Conservation (phyloP, 2,113 vertebrate species). For the Eublepharis macularius region DNA sequence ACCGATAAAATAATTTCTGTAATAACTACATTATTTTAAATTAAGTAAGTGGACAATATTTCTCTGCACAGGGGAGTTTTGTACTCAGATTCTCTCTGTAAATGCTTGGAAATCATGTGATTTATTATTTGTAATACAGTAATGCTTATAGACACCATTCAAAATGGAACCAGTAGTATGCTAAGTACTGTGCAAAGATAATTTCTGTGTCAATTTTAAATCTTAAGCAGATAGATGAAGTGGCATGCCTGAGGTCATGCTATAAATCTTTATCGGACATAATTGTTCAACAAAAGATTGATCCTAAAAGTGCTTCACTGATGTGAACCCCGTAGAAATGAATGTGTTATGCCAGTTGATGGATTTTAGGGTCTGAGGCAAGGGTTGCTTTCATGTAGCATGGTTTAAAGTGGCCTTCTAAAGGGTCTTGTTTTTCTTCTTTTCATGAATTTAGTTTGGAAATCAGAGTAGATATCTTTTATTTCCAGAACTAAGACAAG, state of each 20-base stretch:
- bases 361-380: not conserved
- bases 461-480: not conserved
- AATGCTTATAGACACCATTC: constrained; percentile 10
- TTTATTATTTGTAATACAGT: not conserved
- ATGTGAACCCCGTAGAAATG: not conserved
- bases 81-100: not conserved
- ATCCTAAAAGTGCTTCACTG: not conserved
- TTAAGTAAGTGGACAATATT: not conserved
- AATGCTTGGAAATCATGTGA: constrained; percentile 13
- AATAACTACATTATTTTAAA: not conserved
- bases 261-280: not conserved
- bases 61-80: not conserved
- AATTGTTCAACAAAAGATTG: not conserved
- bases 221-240: not conserved
- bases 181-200: constrained; percentile 2
- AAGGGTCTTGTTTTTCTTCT: not conserved
- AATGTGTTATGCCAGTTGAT: not conserved
- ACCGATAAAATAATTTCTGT: not conserved
- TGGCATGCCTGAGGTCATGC: not conserved
- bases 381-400: not conserved
- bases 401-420: not conserved
- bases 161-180: not conserved
- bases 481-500: not conserved
- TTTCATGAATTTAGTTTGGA: not conserved
- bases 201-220: constrained; percentile 7